Base-by-base conservation (phyloP, 2,888 invertebrate species). In the Thereva unica region DNA sequence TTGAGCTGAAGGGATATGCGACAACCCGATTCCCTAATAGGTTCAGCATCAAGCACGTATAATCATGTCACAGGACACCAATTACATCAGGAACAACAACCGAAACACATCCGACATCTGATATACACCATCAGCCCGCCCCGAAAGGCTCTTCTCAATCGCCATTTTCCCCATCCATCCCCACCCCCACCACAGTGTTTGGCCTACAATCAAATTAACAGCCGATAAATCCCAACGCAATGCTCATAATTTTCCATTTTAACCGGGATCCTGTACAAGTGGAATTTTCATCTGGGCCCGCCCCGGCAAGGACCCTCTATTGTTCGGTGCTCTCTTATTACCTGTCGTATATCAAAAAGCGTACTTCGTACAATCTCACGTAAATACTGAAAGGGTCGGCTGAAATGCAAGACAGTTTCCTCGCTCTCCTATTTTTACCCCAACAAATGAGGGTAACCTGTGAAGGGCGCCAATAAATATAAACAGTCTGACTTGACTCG, bases 51-150 rank as follows among this genome's bases (percentile, higher is more conserved):
- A 5, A 64, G 49, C 40, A 5, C 37, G 42, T n/a, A 45, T 55
- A 64, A 64, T 55, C 64, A 64, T 64, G 47, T 64, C 55, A 64
- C 53, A 64, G 53, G 64, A 64, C 35, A 64, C 64, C 64, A 53
- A 64, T 64, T 64, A 64, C 64, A 53, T 52, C 10, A 45, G 34
- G 23, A 23, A 23, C 23, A 23, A 23, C 23, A 23, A 23, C 23
- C 2, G 23, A 23, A 23, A 23, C 23, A 23, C 23, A 23, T 23
- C 23, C 23, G 23, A 23, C 23, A 23, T 23, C 23, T 23, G 23
- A 23, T 23, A 23, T 23, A 23, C 23, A 23, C 23, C 2, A 23
- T 23, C 23, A 23, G 23, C 23, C 23, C 23, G 1, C 1, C 23
- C 23, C 23, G 23, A 34, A 45, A 50, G 42, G 53, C 37, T 52